Evolutionary conservation across 2,113 vertebrate species (phyloP).

Genomic region (Atrichornis clamosus): DNA sequence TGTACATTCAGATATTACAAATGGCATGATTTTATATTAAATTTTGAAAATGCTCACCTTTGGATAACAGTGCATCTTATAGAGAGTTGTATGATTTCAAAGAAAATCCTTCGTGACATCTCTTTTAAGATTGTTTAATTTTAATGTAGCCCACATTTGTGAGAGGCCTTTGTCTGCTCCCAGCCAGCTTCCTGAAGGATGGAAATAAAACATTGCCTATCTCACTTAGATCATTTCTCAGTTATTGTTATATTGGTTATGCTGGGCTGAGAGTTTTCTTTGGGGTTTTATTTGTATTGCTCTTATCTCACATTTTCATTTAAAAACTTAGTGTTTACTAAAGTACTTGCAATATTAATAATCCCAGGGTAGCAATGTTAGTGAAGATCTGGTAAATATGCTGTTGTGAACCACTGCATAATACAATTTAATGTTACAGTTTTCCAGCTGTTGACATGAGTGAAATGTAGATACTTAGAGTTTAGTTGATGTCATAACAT

Average conservation of each 20-base stretch:
- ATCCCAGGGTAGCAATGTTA: neutral
- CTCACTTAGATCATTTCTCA: neutral
- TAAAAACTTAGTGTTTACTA: neutral
- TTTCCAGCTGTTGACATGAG: neutral
- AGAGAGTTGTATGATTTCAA: neutral
- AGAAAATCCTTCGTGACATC: neutral
- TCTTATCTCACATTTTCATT: neutral
- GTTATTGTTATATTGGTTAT: neutral
- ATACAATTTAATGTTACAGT: neutral
- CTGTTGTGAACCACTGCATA: neutral
- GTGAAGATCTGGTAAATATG: neutral
- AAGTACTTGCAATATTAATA: neutral
- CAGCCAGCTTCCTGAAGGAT: neutral
- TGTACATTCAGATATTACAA: neutral
- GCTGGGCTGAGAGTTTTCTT: neutral
- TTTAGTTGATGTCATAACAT: neutral
- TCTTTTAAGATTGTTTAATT: neutral
- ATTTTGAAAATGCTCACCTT: neutral
- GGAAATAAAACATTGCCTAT: neutral
- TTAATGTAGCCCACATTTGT: neutral
- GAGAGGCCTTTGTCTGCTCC: neutral
- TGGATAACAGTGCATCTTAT: neutral
- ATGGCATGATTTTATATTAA: neutral
- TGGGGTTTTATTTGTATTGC: neutral
- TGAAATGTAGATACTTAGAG: neutral